Conservation (phyloP, 2,797 vertebrate species). For the Hydrophis major region DNA sequence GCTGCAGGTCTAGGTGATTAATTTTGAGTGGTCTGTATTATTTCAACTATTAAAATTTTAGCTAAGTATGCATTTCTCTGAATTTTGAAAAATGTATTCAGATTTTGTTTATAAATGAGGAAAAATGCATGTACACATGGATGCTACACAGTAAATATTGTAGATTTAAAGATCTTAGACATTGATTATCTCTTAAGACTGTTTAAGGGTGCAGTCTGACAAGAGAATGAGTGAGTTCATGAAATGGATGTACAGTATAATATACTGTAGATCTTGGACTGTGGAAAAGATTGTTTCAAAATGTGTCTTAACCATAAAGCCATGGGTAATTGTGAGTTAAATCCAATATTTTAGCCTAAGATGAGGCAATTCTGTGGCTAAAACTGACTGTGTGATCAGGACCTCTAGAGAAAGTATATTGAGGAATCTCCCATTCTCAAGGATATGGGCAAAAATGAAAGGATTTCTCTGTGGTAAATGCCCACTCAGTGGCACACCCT, state of each 20-base stretch:
- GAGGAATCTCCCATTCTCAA: neutral
- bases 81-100: neutral
- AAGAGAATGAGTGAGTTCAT: slow-evolving; percentile 6
- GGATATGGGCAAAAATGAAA: neutral
- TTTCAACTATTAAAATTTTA: neutral
- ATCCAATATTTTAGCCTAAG: neutral
- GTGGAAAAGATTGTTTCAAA: neutral
- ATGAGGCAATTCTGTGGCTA: neutral
- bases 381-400: neutral
- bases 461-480: neutral
- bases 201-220: slow-evolving; percentile 9
- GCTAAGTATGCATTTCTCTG: neutral
- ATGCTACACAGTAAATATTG: neutral
- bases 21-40: neutral
- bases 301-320: too few species aligned
- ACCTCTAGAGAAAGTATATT: neutral
- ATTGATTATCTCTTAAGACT: slow-evolving; percentile 22
- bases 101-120: neutral
- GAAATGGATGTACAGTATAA: neutral
- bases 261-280: neutral
- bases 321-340: neutral
- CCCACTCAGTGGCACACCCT: neutral
- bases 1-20: neutral
- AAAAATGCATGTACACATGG: neutral
- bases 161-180: neutral